Evolutionary conservation across 2,888 invertebrate genomes (phyloP).

Genomic region (Laspeyria flexula): DNA sequence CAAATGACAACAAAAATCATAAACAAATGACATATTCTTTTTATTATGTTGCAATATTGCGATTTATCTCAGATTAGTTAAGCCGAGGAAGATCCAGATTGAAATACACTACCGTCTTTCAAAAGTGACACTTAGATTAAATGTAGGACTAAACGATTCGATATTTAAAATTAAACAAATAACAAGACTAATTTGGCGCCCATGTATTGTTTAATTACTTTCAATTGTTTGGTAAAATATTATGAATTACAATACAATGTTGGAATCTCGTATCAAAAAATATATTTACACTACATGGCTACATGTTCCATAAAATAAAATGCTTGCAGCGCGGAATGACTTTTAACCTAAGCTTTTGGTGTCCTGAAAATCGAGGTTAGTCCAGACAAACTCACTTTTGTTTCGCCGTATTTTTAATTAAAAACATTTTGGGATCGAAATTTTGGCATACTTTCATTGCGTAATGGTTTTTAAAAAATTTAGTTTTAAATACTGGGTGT

Average conservation of each 20-base stretch:
- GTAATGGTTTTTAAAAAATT: conserved; percentile 7
- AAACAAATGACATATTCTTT: too few species aligned
- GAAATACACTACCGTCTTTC: too few species aligned
- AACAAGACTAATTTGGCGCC: not conserved
- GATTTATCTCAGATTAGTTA: too few species aligned
- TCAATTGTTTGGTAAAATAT: conserved; percentile 24
- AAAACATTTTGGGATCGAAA: conserved; percentile 55
- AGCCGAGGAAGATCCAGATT: too few species aligned
- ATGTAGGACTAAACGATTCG: too few species aligned
- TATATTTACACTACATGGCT: conserved; percentile 32
- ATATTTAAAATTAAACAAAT: not conserved
- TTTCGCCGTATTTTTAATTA: conserved; percentile 62
- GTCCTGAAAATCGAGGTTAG: conserved; percentile 57
- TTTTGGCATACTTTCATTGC: conserved; percentile 39
- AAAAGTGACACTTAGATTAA: too few species aligned
- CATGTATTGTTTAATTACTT: conserved; percentile 1
- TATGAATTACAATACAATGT: too few species aligned
- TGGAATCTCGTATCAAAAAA: too few species aligned
- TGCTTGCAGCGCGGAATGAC: conserved; percentile 48
- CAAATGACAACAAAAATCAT: too few species aligned
- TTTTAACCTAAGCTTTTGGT: conserved; percentile 54
- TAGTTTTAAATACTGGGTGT: not conserved
- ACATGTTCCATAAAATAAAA: conserved; percentile 50
- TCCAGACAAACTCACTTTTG: conserved; percentile 50
- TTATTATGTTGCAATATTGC: too few species aligned